Percentiles rank a stretch among this genome's conserved stretches.
phyloP scores from a whole-genome alignment of 1,140 invertebrate genomes.

The Drosophila pseudoobscura region DNA sequence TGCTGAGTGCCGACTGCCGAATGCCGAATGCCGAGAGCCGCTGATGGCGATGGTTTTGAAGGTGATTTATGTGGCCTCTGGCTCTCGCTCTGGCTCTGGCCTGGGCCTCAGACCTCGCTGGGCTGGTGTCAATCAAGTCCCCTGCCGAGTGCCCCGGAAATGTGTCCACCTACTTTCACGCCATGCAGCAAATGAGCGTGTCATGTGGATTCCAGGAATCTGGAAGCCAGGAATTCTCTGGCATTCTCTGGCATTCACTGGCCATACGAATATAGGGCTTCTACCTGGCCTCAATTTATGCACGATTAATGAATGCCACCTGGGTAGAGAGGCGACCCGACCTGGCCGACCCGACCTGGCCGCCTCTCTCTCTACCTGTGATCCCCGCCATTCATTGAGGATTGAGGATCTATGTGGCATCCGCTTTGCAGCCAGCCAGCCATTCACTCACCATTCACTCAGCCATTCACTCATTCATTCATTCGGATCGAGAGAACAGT shows the following conservation, averaged over 20 bases:
- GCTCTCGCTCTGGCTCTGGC: neutral
- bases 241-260: too few species aligned
- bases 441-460: conserved; percentile 9
- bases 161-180: conserved; percentile 75
- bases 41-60: conserved; percentile 27
- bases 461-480: conserved; percentile 18
- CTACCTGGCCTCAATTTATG: conserved; percentile 76
- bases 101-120: neutral
- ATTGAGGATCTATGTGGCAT: conserved; percentile 29
- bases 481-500: neutral
- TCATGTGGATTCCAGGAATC: conserved; percentile 64
- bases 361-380: conserved; percentile 26
- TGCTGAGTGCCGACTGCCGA: neutral
- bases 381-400: conserved; percentile 40
- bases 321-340: conserved; percentile 30
- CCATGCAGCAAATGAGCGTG: conserved; percentile 45
- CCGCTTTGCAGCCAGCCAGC: conserved; percentile 15
- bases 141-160: conserved; percentile 42
- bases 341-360: neutral
- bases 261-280: conserved; percentile 11
- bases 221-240: neutral
- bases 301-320: conserved; percentile 79
- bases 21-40: neutral
- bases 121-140: conserved; percentile 55
- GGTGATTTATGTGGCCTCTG: conserved; percentile 41